These are phyloP conservation scores for Gryllus bimaculatus DNA, from an alignment of 1,140 invertebrate genomes.

Conservation along the genomic window DNA sequence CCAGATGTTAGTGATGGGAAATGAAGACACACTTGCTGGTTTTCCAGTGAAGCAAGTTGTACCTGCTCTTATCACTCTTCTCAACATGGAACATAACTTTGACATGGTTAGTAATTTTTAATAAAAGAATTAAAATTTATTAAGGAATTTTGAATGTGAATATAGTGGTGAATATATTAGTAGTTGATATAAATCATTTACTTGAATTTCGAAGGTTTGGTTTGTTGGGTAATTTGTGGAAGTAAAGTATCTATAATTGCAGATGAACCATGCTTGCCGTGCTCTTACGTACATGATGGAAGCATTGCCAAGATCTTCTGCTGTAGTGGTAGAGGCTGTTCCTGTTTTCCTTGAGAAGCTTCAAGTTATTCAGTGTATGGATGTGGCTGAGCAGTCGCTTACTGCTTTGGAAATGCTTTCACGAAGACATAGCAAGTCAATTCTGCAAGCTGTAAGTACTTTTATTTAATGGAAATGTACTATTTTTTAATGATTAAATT, in stretches of 20 bases:
- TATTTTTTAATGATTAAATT: constrained; percentile 12
- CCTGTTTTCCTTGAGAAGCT: constrained; percentile 92
- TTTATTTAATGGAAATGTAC: constrained; percentile 10
- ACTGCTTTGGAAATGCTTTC: constrained; percentile 95
- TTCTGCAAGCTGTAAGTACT: constrained; percentile 75
- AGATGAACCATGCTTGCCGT: constrained; percentile 98
- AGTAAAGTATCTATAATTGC: constrained; percentile 16
- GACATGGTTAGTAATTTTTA: constrained; percentile 64
- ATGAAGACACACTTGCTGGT: constrained; percentile 95
- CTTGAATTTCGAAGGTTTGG: no score
- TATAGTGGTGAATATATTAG: background rate
- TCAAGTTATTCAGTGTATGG: constrained; percentile 97
- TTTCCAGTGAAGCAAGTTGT: constrained; percentile 98
- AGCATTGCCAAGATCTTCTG: constrained; percentile 88
- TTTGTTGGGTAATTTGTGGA: no score
- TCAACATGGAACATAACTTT: constrained; percentile 95
- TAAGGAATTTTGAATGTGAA: background rate
- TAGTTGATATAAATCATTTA: no score
- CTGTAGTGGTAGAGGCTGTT: constrained; percentile 92
- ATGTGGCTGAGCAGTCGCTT: constrained; percentile 94
- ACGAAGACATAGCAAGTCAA: constrained; percentile 90
- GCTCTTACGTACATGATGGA: constrained; percentile 99
- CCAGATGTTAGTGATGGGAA: constrained; percentile 97
- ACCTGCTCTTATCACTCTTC: constrained; percentile 78
- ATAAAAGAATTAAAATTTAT: background rate